Base-by-base conservation (phyloP, 2,113 vertebrate genomes). In the Numida meleagris region DNA sequence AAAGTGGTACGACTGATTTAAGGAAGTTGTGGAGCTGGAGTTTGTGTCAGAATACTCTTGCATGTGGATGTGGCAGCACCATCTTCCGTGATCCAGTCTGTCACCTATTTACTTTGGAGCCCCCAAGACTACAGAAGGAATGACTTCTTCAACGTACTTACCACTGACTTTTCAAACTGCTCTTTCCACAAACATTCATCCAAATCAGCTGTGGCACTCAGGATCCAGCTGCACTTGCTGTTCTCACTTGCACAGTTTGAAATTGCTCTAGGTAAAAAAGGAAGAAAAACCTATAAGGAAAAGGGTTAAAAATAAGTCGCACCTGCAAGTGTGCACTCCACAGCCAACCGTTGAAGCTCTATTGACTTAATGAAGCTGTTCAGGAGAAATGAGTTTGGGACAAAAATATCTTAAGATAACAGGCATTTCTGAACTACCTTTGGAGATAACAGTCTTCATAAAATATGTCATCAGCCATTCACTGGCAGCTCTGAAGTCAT, bases 341-440 rank as follows among this genome's bases (percentile, higher is more conserved):
- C 31, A 36, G n/a, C 58, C 86, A 80, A n/a, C 40, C 29, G 9
- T 0, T 73, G 63, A 42, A 71, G 42, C 43, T 77, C 46, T 36
- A 12, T 55, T 29, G 18, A 53, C 34, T 62, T 70, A 68, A 79
- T 19, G 61, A 38, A 51, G 43, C 7, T 42, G 40, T 50, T 58
- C 24, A 29, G 36, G 36, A 88, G 53, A 61, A 27, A 80, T 66
- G 84, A 87, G 63, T 79, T 85, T 89, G 71, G 84, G 36, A 33
- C 29, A 31, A 70, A 94, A 88, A 42, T 50, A 73, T 87, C 82
- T 34, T 87, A 91, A 85, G 92, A 82, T 92, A 91, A 61, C 76
- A 77, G 67, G 38, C 82, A 77, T 89, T 93, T 76, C 70, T 95
- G 9, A 94, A 38, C 93, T 95, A 79, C 87, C 65, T 95, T 50